These are phyloP conservation scores for Carassius carassius DNA, from an alignment of 2,113 vertebrate species.

Conservation along the genomic window DNA sequence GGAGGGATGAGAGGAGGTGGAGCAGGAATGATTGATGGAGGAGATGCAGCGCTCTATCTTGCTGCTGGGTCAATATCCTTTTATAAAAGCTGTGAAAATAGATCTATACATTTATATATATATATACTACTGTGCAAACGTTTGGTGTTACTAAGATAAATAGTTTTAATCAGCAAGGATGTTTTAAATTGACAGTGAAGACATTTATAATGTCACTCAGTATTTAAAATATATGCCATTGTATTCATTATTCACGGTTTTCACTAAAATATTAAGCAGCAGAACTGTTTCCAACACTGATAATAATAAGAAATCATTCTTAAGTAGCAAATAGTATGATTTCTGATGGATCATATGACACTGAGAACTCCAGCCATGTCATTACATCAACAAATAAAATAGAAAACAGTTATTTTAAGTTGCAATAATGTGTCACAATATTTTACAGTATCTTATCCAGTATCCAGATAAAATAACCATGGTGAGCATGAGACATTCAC, in stretches of 20 bases:
- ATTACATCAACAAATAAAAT: neutral
- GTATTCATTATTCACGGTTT: neutral
- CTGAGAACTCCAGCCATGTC: neutral
- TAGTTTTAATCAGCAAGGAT: neutral
- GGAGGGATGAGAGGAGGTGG: slow-evolving; percentile 69
- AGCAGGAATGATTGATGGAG: slow-evolving; percentile 68
- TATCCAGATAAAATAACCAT: no score
- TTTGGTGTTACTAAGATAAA: neutral
- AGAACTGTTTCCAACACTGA: no score
- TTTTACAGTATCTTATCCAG: no score
- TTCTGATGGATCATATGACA: neutral
- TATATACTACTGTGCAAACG: neutral
- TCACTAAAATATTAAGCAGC: neutral
- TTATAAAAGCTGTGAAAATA: neutral
- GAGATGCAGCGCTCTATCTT: slow-evolving; percentile 72
- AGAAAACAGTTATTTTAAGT: neutral
- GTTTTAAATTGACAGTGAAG: neutral
- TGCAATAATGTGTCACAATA: neutral
- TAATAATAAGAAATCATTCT: neutral
- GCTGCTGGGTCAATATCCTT: slow-evolving; percentile 78
- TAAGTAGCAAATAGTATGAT: neutral
- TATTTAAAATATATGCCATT: neutral
- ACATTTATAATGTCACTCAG: neutral
- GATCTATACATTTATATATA: neutral
- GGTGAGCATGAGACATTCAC: neutral